Conservation (phyloP, 2,113 vertebrate genomes). For the Neotoma lepida region DNA sequence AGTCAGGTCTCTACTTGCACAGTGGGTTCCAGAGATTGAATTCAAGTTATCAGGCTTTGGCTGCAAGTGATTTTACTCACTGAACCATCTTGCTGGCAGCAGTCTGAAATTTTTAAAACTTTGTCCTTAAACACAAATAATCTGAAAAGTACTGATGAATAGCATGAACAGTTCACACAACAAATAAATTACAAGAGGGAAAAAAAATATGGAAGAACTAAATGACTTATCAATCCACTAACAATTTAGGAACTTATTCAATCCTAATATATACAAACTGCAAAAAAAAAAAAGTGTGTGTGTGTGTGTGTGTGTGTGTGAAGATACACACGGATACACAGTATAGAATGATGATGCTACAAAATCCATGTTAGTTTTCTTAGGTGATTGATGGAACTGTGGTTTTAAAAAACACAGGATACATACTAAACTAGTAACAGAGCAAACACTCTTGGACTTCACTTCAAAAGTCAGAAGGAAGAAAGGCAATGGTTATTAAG, state of each 20-base stretch:
- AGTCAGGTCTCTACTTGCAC: background rate
- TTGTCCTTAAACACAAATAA: background rate
- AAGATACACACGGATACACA: background rate
- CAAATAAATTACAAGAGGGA: background rate
- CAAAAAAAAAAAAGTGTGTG: too few species aligned
- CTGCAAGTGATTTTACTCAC: background rate
- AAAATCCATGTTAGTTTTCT: background rate
- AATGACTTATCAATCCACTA: background rate
- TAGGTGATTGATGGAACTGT: background rate
- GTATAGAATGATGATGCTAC: background rate
- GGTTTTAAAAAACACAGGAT: background rate
- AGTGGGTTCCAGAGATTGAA: too few species aligned
- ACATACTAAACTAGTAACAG: background rate
- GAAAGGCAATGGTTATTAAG: background rate
- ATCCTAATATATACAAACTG: background rate
- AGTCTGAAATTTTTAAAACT: too few species aligned
- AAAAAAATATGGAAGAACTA: background rate
- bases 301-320: background rate
- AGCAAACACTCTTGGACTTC: background rate
- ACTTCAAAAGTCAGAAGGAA: background rate
- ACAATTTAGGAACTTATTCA: background rate
- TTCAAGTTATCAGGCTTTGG: background rate
- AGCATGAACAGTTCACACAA: background rate
- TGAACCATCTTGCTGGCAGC: background rate
- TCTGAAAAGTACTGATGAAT: background rate